These are phyloP conservation scores for Acanthaster planci DNA, from an alignment of 35 echinoderm and acorn worm species.

Conservation along the genomic window DNA sequence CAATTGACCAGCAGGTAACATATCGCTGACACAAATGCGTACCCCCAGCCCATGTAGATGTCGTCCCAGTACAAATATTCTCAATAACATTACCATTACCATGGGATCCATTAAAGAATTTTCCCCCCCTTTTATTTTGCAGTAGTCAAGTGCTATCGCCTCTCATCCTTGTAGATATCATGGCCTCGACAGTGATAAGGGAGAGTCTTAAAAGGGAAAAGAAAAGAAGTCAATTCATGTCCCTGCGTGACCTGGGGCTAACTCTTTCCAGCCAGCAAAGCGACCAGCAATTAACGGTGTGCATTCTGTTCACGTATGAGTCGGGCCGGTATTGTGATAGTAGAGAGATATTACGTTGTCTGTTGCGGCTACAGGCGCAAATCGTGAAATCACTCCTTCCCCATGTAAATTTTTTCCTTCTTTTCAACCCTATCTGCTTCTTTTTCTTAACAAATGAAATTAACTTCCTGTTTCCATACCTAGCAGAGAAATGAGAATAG, in stretches of 20 bases:
- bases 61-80: too few relatives aligned
- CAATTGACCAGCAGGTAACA: too few relatives aligned
- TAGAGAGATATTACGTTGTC: conserved; percentile 29
- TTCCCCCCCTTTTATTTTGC: too few relatives aligned
- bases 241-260: background rate
- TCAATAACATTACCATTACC: too few relatives aligned
- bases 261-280: conserved; percentile 11
- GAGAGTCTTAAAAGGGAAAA: too few relatives aligned
- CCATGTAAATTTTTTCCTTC: background rate
- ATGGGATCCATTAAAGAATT: too few relatives aligned
- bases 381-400: conserved; percentile 31
- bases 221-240: conserved; percentile 27
- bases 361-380: conserved; percentile 24
- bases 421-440: background rate
- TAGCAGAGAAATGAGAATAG: background rate
- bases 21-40: too few relatives aligned
- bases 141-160: too few relatives aligned
- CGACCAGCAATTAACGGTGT: conserved; percentile 15
- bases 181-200: too few relatives aligned
- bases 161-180: too few relatives aligned
- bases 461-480: background rate
- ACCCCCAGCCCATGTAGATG: too few relatives aligned
- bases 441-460: background rate
- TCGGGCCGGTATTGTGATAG: conserved; percentile 2
- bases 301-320: conserved; percentile 17